Conservation (phyloP, 2,888 invertebrate species). For the Steinernema hermaphroditum region DNA sequence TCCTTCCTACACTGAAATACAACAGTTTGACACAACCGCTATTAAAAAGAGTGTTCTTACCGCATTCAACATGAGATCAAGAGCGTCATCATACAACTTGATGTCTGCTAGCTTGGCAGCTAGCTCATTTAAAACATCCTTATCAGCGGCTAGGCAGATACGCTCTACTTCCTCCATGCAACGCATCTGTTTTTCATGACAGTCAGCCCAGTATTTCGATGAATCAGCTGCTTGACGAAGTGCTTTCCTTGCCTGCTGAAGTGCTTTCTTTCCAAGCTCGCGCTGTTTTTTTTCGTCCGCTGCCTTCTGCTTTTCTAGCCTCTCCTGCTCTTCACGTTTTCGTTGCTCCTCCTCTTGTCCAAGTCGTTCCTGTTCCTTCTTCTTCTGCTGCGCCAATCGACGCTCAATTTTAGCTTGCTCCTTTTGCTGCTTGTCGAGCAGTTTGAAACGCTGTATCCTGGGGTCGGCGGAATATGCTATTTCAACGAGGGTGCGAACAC, state of each 20-base stretch:
- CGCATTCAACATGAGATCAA: conserved; percentile 34
- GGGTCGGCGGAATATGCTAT: conserved; percentile 91
- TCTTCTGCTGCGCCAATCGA: conserved; percentile 43
- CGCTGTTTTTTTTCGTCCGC: conserved; percentile 39
- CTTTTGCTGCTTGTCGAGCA: conserved; percentile 42
- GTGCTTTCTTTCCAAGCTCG: conserved; percentile 41
- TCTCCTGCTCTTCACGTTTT: conserved; percentile 32
- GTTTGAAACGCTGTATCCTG: conserved; percentile 85
- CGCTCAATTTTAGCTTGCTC: conserved; percentile 52
- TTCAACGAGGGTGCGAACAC: conserved; percentile 88
- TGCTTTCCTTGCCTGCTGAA: conserved; percentile 40
- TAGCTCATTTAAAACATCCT: conserved; percentile 55
- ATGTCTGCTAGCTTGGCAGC: conserved; percentile 48
- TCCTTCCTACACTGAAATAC: conserved; percentile 33
- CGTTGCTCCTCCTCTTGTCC: conserved; percentile 26
- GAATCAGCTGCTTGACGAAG: conserved; percentile 44
- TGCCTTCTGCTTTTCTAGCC: conserved; percentile 32
- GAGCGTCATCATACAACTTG: conserved; percentile 45
- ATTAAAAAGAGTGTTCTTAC: no score
- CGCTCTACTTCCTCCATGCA: conserved; percentile 60
- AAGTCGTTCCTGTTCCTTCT: conserved; percentile 36
- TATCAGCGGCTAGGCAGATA: conserved; percentile 49
- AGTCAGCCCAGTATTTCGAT: conserved; percentile 55
- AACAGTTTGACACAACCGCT: not conserved
- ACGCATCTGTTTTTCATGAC: conserved; percentile 44